Percentiles rank a stretch among this genome's conserved stretches.
These are phyloP conservation scores for Myotis daubentonii DNA, from an alignment of 2,797 vertebrate species.

Conservation along the genomic window DNA sequence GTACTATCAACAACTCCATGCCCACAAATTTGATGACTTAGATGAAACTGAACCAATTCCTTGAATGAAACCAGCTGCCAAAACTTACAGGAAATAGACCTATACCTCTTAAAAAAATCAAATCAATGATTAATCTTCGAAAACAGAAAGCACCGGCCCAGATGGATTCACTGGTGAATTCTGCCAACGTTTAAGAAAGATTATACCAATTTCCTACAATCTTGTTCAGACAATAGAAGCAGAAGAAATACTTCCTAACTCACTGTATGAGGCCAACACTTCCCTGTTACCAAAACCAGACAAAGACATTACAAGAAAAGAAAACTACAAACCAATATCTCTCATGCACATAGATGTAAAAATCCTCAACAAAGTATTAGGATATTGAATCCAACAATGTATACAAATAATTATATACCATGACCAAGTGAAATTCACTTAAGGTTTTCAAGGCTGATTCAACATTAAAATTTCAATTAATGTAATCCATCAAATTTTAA, in stretches of 20 bases:
- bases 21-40: background rate
- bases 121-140: background rate
- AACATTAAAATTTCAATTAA: background rate
- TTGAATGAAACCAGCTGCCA: background rate
- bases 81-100: background rate
- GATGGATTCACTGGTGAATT: background rate
- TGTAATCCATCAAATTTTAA: background rate
- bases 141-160: background rate
- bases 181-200: background rate
- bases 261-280: background rate
- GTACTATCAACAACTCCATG: background rate
- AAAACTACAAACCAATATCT: background rate
- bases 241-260: background rate
- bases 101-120: background rate
- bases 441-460: background rate
- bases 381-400: background rate
- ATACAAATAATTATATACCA: background rate
- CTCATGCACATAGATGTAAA: background rate
- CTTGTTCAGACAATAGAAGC: background rate
- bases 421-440: background rate
- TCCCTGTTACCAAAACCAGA: background rate
- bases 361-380: background rate
- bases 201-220: background rate
- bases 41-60: background rate
- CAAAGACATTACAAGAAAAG: background rate